Evolutionary conservation across 2,113 vertebrate genomes (phyloP).

Genomic region (Barnardius zonarius): DNA sequence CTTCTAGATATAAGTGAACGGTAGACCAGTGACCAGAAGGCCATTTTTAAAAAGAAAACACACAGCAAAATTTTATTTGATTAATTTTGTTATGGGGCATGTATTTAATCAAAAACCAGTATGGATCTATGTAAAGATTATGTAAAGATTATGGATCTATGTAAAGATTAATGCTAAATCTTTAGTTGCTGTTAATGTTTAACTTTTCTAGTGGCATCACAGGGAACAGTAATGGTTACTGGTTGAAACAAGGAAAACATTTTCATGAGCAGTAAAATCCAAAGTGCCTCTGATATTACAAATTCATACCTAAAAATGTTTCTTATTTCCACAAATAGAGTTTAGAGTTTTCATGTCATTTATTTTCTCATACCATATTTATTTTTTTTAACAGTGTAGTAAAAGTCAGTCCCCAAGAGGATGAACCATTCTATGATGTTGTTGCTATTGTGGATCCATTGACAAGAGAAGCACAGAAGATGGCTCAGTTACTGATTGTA

Average conservation of each 20-base stretch:
- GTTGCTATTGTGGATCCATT: constrained; percentile 90
- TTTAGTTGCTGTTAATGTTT: background rate
- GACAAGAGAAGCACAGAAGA: constrained; percentile 91
- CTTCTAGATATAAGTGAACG: background rate
- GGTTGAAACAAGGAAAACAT: background rate
- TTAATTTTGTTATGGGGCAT: background rate
- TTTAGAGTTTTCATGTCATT: background rate
- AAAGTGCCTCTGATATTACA: background rate
- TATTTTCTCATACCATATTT: background rate
- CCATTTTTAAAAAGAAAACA: background rate
- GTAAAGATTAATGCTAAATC: background rate
- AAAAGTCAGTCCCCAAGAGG: constrained; percentile 77
- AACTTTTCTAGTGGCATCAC: background rate
- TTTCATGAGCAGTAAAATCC: background rate
- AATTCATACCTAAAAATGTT: background rate
- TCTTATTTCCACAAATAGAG: background rate
- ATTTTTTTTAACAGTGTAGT: constrained; percentile 77
- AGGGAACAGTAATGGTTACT: background rate
- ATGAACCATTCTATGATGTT: constrained; percentile 86
- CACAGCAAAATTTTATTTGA: background rate
- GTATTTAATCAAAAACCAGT: background rate
- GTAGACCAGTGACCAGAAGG: background rate
- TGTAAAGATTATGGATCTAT: background rate
- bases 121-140: background rate
- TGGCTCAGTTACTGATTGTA: constrained; percentile 88